phyloP scores from a whole-genome alignment of 2,113 vertebrate genomes.

The Dendrocopos noguchii region DNA sequence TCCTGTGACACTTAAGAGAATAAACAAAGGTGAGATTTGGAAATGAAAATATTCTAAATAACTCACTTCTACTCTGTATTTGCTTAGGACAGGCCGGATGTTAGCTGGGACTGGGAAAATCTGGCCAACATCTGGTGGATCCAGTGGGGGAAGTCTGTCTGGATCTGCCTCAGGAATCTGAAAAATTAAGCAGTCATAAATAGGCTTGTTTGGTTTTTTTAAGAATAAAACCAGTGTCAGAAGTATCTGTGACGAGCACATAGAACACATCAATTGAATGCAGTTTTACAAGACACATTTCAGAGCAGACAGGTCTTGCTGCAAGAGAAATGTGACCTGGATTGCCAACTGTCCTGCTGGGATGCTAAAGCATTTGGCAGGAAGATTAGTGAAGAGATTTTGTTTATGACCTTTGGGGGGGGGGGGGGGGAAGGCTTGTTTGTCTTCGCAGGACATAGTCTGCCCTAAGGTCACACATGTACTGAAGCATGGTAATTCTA shows the following conservation, averaged over 20 bases:
- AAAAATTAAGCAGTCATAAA: background rate
- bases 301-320: background rate
- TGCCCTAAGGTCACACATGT: background rate
- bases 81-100: slow-evolving; percentile 92
- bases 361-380: background rate
- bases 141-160: slow-evolving; percentile 78
- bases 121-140: slow-evolving; percentile 79
- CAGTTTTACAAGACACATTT: background rate
- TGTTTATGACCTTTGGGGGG: background rate
- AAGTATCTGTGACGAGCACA: background rate
- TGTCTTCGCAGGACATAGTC: background rate
- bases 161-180: slow-evolving; percentile 81
- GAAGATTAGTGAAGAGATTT: background rate
- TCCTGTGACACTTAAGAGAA: background rate
- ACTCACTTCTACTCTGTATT: slow-evolving; percentile 91
- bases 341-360: background rate
- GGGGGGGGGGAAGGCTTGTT: too few relatives aligned
- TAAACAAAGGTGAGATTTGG: background rate
- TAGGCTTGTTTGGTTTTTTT: background rate
- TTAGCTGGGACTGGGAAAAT: slow-evolving; percentile 86
- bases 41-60: background rate
- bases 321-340: background rate
- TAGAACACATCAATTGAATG: background rate
- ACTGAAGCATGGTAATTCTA: background rate
- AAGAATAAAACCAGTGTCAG: background rate